Percentiles rank a stretch among this genome's conserved stretches.
These are phyloP conservation scores for Pogonophryne albipinna DNA, from an alignment of 2,797 vertebrate genomes.

Conservation along the genomic window DNA sequence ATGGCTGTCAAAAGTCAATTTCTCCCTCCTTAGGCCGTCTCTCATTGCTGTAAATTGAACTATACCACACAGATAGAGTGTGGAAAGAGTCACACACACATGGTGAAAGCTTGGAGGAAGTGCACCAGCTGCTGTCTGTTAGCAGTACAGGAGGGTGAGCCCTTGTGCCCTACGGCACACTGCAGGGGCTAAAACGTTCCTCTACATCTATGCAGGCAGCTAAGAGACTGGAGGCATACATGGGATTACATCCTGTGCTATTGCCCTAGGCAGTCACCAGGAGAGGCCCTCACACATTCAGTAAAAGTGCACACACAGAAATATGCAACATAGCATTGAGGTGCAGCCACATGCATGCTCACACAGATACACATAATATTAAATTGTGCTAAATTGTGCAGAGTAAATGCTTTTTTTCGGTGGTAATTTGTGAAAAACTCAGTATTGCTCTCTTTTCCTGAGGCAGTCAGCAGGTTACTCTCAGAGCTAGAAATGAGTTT, in stretches of 20 bases:
- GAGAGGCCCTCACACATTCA: slow-evolving; percentile 69
- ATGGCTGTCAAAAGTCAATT: slow-evolving; percentile 77
- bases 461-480: slow-evolving; percentile 61
- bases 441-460: slow-evolving; percentile 54
- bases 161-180: slow-evolving; percentile 84
- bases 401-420: slow-evolving; percentile 27
- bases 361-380: slow-evolving; percentile 34
- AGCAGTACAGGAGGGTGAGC: slow-evolving; percentile 70
- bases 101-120: slow-evolving; percentile 44
- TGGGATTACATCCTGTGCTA: slow-evolving; percentile 82
- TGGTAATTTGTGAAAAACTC: slow-evolving; percentile 59
- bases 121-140: slow-evolving; percentile 66
- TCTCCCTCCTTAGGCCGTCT: slow-evolving; percentile 67
- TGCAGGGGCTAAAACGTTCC: slow-evolving; percentile 86
- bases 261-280: slow-evolving; percentile 81
- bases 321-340: slow-evolving; percentile 36
- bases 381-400: slow-evolving; percentile 7
- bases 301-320: slow-evolving; percentile 35
- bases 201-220: slow-evolving; percentile 82
- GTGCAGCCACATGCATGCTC: slow-evolving; percentile 46
- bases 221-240: slow-evolving; percentile 82
- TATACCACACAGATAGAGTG: slow-evolving; percentile 54
- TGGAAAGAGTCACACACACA: slow-evolving; percentile 48
- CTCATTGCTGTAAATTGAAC: slow-evolving; percentile 74
- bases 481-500: slow-evolving; percentile 44